These are phyloP conservation scores for Drosophila merina DNA, from an alignment of 2,888 invertebrate species.

Conservation along the genomic window DNA sequence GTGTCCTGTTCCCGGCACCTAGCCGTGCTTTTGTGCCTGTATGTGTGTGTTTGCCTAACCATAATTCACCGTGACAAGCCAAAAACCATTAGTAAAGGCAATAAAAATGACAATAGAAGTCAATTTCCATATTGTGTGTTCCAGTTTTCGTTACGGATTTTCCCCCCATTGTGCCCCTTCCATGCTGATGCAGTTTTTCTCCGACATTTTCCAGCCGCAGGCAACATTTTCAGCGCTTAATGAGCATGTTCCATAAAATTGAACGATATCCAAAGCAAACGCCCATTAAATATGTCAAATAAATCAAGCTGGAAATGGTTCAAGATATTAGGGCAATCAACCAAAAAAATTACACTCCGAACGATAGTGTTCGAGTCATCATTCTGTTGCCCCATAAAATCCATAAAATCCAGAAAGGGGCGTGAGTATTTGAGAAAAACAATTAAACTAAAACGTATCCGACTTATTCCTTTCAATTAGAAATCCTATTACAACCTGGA, in stretches of 20 bases:
- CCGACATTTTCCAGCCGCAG: constrained; percentile 22
- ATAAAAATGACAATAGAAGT: constrained; percentile 79
- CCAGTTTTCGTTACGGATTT: constrained; percentile 49
- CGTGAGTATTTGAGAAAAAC: constrained; percentile 51
- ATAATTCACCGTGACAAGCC: constrained; percentile 77
- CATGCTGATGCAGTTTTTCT: constrained; percentile 52
- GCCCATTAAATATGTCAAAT: constrained; percentile 61
- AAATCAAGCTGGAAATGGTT: constrained; percentile 60
- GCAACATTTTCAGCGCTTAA: constrained; percentile 55
- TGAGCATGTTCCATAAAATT: constrained; percentile 55
- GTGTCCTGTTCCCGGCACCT: constrained; percentile 59
- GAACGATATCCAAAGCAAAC: constrained; percentile 44
- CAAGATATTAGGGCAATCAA: constrained; percentile 55
- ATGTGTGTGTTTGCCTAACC: constrained; percentile 50
- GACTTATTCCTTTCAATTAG: constrained; percentile 6
- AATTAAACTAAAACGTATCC: constrained; percentile 61
- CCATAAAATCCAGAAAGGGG: constrained; percentile 4
- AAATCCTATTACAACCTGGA: background rate
- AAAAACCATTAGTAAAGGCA: constrained; percentile 78
- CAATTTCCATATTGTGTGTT: constrained; percentile 73
- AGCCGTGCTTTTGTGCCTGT: constrained; percentile 27
- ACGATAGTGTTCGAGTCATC: background rate
- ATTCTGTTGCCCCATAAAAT: constrained; percentile 42
- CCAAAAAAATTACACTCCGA: constrained; percentile 3
- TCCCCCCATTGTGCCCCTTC: constrained; percentile 20